Conservation (phyloP, 2,888 invertebrate genomes). For the Busseola fusca region DNA sequence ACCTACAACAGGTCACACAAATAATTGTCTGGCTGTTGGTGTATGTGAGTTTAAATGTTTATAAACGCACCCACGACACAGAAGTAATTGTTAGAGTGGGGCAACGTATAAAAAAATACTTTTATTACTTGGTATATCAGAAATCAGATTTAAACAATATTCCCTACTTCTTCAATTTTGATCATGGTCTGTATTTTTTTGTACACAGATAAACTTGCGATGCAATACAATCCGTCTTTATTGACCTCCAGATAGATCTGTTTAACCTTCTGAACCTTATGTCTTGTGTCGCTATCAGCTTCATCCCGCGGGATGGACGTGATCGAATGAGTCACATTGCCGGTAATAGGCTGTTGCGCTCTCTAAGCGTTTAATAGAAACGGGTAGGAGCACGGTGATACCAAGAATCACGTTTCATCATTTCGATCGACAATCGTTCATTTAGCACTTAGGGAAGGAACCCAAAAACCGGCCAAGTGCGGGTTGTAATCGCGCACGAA, state of each 20-base stretch:
- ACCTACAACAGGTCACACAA: too few species aligned
- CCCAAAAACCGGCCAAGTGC: too few species aligned
- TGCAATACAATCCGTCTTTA: background rate
- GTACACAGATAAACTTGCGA: background rate
- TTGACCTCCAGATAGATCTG: background rate
- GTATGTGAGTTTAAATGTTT: too few species aligned
- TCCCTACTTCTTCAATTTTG: background rate
- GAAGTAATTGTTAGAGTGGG: too few species aligned
- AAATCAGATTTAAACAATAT: background rate
- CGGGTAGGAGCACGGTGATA: background rate
- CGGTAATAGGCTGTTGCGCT: conserved; percentile 38
- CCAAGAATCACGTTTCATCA: too few species aligned
- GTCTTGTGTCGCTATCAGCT: conserved; percentile 2
- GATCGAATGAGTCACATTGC: conserved; percentile 36
- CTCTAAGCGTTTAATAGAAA: conserved; percentile 3
- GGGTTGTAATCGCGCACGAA: too few species aligned
- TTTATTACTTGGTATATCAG: too few species aligned
- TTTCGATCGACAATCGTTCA: too few species aligned
- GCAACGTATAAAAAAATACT: too few species aligned
- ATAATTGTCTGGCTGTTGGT: too few species aligned
- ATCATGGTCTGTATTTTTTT: background rate
- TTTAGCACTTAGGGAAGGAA: background rate
- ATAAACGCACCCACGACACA: too few species aligned
- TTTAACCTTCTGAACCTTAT: conserved; percentile 7
- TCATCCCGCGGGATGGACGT: conserved; percentile 23